These are phyloP conservation scores for Endotricha flammealis DNA, from an alignment of 2,888 invertebrate genomes.

Conservation along the genomic window DNA sequence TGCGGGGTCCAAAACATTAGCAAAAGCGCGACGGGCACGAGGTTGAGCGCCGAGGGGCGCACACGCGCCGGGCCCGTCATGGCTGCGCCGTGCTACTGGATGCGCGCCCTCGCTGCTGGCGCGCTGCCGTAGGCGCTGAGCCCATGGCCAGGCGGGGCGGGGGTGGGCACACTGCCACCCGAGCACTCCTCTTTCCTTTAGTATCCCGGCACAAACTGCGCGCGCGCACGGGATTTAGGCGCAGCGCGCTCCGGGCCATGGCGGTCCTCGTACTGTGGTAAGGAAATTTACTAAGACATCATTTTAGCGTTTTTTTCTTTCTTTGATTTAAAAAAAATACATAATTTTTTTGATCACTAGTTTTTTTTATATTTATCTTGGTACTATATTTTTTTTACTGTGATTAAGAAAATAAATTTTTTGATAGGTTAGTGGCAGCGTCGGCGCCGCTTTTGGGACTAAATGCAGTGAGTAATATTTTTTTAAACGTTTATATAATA, in stretches of 20 bases:
- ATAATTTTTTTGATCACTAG: background rate
- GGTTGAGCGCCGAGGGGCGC: constrained; percentile 55
- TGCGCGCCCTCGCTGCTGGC: constrained; percentile 50
- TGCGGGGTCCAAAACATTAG: constrained; percentile 44
- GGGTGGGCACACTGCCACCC: constrained; percentile 53
- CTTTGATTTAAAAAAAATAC: background rate
- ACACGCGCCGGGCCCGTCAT: constrained; percentile 75
- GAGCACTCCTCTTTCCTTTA: constrained; percentile 66
- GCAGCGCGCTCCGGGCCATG: constrained; percentile 74
- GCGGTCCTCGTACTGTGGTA: constrained; percentile 72
- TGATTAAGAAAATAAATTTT: constrained; percentile 18
- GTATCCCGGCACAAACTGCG: constrained; percentile 74
- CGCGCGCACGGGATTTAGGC: constrained; percentile 74
- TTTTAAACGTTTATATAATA: constrained; percentile 29
- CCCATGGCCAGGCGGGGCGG: constrained; percentile 48
- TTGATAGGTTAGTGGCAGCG: constrained; percentile 61
- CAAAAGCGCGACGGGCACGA: constrained; percentile 54
- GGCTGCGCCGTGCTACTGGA: constrained; percentile 73
- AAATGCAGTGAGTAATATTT: constrained; percentile 48
- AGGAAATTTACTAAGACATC: constrained; percentile 26
- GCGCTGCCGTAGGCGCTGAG: constrained; percentile 36
- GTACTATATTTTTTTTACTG: too few relatives aligned
- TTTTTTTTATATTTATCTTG: background rate
- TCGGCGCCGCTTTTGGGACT: constrained; percentile 55
- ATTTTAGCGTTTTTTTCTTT: background rate